A percentile compares a stretch with the other conserved stretches of the same genome.
Evolutionary conservation across 1,140 invertebrate species (phyloP).

Genomic region (Lasaia peninsularis): DNA sequence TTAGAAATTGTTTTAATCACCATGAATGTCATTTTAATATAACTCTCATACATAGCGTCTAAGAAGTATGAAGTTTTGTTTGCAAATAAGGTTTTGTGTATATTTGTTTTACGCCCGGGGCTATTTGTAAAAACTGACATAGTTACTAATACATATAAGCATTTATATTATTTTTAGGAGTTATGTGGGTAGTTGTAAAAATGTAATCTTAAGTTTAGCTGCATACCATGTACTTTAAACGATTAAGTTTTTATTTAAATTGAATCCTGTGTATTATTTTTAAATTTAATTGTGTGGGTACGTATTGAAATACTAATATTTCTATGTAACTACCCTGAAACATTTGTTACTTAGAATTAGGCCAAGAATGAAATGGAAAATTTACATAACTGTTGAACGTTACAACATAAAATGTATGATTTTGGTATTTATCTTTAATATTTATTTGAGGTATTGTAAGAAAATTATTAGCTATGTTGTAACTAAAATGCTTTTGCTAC

Average conservation of each 20-base stretch:
- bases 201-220: neutral
- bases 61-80: slow-evolving; percentile 7
- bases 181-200: neutral
- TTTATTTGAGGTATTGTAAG: neutral
- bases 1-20: neutral
- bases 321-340: no score
- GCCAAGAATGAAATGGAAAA: neutral
- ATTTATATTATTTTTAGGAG: slow-evolving; percentile 2
- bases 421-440: neutral
- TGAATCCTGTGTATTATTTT: neutral
- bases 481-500: neutral
- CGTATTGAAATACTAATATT: no score
- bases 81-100: slow-evolving; percentile 2
- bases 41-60: neutral
- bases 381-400: neutral
- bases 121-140: neutral
- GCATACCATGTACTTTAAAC: neutral
- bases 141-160: slow-evolving; percentile 3
- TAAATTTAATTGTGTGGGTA: no score
- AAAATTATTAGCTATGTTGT: neutral
- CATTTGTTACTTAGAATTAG: no score
- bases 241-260: neutral
- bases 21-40: neutral
- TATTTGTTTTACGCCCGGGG: neutral
- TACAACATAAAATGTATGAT: neutral